These are phyloP conservation scores for Origma solitaria DNA, from an alignment of 2,113 vertebrate species.

Conservation along the genomic window DNA sequence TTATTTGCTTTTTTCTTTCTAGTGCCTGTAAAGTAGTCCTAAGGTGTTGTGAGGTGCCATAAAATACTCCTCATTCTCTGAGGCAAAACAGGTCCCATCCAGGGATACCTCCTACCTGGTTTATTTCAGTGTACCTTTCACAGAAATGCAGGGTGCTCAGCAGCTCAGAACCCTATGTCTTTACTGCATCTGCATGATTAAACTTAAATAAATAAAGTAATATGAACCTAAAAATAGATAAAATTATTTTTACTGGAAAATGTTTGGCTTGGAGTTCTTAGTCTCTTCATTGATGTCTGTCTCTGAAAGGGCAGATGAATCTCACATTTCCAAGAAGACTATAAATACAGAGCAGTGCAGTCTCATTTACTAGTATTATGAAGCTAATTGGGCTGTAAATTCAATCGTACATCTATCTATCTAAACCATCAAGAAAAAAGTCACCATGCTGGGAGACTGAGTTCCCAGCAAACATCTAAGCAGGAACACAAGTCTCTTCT, in stretches of 20 bases:
- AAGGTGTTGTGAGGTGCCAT: background rate
- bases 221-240: background rate
- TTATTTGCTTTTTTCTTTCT: background rate
- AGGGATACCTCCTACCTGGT: background rate
- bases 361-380: conserved; percentile 26
- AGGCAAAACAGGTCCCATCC: background rate
- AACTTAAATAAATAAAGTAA: background rate
- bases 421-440: background rate
- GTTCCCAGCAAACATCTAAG: background rate
- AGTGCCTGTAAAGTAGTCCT: background rate
- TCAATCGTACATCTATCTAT: background rate
- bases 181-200: background rate
- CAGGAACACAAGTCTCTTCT: background rate
- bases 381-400: conserved; percentile 38
- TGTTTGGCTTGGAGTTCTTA: background rate
- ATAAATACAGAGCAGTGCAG: background rate
- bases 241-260: background rate
- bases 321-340: conserved; percentile 41
- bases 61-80: background rate
- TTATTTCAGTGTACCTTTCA: background rate
- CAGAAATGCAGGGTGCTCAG: background rate
- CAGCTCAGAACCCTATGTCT: background rate
- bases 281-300: background rate
- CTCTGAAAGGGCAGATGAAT: background rate
- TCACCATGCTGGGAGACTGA: background rate